These are phyloP conservation scores for Chaitophorus viminalis DNA, from an alignment of 2,888 invertebrate genomes.

Conservation along the genomic window DNA sequence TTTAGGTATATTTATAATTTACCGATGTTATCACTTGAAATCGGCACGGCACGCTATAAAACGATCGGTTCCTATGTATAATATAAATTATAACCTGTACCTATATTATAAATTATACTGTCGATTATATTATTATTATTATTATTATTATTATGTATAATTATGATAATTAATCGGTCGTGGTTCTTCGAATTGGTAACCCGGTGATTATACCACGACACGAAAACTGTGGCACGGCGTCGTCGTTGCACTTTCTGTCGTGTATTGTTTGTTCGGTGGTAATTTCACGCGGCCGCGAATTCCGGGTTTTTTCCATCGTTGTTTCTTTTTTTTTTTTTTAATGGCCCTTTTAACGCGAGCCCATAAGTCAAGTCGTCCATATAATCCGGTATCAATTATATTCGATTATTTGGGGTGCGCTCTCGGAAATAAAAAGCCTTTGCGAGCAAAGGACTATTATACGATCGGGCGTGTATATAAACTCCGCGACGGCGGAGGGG, in stretches of 20 bases:
- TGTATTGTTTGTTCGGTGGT: slow-evolving; percentile 7
- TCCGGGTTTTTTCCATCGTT: not conserved
- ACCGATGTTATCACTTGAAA: not conserved
- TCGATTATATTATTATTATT: not conserved
- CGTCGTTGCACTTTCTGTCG: not conserved
- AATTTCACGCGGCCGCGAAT: slow-evolving; percentile 26
- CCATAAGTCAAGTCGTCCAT: slow-evolving; percentile 61
- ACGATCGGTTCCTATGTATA: not conserved
- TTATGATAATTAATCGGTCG: not conserved
- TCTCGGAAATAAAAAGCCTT: slow-evolving; percentile 38
- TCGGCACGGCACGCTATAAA: not conserved
- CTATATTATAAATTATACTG: not conserved
- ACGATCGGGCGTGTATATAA: slow-evolving; percentile 48
- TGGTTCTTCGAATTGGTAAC: slow-evolving; percentile 23
- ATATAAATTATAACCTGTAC: not conserved
- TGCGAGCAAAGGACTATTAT: slow-evolving; percentile 26
- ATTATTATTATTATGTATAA: not conserved
- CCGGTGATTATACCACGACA: not conserved
- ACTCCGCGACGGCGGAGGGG: not conserved
- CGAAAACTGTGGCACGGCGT: not conserved
- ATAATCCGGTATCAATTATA: slow-evolving; percentile 62
- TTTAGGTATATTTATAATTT: too few species aligned
- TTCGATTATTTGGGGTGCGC: slow-evolving; percentile 59
- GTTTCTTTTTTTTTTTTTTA: slow-evolving; percentile 27
- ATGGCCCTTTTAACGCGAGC: slow-evolving; percentile 59